A percentile compares a stretch with the other conserved stretches of the same genome.
Evolutionary conservation across 2,888 invertebrate species (phyloP).

Genomic region (Eledona agricola): DNA sequence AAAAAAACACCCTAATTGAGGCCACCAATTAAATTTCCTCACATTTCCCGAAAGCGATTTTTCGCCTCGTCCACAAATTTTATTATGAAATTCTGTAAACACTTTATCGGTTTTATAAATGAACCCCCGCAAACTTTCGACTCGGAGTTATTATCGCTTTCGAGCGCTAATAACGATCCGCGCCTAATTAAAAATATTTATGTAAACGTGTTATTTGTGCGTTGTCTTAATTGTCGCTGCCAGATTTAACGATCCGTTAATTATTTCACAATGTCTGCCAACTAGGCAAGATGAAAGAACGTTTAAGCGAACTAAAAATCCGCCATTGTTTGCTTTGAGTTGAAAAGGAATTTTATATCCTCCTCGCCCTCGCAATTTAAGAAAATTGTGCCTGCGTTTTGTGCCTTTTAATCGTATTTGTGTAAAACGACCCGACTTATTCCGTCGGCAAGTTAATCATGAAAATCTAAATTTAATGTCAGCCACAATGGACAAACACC

Average conservation of each 20-base stretch:
- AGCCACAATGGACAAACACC: slow-evolving; percentile 6
- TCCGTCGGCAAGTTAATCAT: slow-evolving; percentile 19
- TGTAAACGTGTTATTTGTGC: slow-evolving; percentile 2
- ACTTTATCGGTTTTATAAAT: slow-evolving; percentile 1
- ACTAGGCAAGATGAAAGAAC: slow-evolving; percentile 3
- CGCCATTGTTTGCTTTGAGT: slow-evolving; percentile 16
- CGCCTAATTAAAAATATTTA: slow-evolving; percentile 1
- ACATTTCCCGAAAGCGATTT: too few relatives aligned
- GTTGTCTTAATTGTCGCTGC: slow-evolving; percentile 2
- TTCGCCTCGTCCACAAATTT: too few relatives aligned
- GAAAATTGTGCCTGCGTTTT: too few relatives aligned
- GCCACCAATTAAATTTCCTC: too few relatives aligned
- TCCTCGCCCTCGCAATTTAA: slow-evolving; percentile 10
- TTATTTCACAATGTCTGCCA: slow-evolving; percentile 10
- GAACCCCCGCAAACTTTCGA: too few relatives aligned
- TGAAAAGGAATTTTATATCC: slow-evolving; percentile 17
- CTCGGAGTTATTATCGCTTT: too few relatives aligned
- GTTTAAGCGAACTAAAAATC: slow-evolving; percentile 6
- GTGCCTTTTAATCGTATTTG: too few relatives aligned
- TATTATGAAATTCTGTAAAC: too few relatives aligned
- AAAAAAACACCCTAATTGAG: slow-evolving; percentile 15
- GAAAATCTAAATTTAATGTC: slow-evolving; percentile 16
- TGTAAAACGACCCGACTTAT: too few relatives aligned
- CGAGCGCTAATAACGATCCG: slow-evolving; percentile 1
- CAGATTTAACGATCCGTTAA: slow-evolving; percentile 10